These are phyloP conservation scores for Amblyopsis hoosieri DNA, from an alignment of 2,797 vertebrate species.

Conservation along the genomic window DNA sequence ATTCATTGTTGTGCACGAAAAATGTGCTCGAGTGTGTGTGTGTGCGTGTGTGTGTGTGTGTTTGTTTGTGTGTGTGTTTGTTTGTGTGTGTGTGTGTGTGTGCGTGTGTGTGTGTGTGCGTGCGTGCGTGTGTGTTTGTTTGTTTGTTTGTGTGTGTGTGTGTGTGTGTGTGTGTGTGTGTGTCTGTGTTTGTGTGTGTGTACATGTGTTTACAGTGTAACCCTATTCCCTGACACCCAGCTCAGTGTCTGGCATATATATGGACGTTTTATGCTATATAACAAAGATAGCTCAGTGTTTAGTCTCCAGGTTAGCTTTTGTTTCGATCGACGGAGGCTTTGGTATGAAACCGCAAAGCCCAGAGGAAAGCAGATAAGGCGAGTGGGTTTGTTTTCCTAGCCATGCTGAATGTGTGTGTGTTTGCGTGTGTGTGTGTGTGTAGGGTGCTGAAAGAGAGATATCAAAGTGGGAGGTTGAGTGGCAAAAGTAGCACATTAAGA, in stretches of 20 bases:
- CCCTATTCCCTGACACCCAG: constrained; percentile 7
- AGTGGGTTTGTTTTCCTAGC: constrained; percentile 59
- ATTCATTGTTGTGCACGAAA: no score
- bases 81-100: not conserved
- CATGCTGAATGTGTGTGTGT: constrained; percentile 14
- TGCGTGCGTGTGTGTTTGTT: not conserved
- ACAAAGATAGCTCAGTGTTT: constrained; percentile 53
- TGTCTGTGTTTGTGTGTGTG: not conserved
- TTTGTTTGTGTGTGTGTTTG: not conserved
- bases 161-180: not conserved
- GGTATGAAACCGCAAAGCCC: constrained; percentile 50
- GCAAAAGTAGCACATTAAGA: constrained; percentile 52
- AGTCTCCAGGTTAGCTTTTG: constrained; percentile 57
- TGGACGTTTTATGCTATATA: constrained; percentile 42
- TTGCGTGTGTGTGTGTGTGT: constrained; percentile 18
- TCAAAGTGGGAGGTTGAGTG: constrained; percentile 47
- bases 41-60: not conserved
- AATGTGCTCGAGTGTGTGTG: not conserved
- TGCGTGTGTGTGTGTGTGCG: not conserved
- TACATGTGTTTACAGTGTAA: constrained; percentile 4
- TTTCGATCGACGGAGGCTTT: constrained; percentile 58
- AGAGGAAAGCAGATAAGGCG: constrained; percentile 49
- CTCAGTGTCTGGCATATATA: constrained; percentile 17
- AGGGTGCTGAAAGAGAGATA: constrained; percentile 12
- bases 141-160: no score